These are phyloP conservation scores for Pentalonia nigronervosa DNA, from an alignment of 1,140 invertebrate species.

Conservation along the genomic window DNA sequence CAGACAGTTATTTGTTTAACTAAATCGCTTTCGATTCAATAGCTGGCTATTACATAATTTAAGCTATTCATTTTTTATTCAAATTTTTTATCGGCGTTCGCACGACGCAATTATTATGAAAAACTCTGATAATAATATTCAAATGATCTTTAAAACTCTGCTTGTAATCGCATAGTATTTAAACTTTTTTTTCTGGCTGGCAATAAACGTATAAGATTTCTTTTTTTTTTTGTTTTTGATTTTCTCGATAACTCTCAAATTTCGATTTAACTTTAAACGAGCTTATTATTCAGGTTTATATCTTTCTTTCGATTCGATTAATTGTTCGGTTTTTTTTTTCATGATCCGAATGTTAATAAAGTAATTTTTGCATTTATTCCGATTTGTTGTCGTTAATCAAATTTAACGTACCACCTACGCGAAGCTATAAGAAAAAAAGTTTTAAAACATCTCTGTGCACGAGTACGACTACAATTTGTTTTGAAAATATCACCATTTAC, in stretches of 20 bases:
- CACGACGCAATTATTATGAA: background rate
- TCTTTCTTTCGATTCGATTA: slow-evolving; percentile 17
- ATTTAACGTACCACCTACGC: background rate
- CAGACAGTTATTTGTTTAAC: too few relatives aligned
- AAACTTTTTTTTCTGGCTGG: background rate
- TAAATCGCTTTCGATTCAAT: background rate
- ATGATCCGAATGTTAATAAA: slow-evolving; percentile 27
- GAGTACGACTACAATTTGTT: background rate
- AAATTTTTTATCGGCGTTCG: background rate
- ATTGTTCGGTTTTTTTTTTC: background rate
- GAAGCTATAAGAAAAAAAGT: background rate
- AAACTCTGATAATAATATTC: background rate
- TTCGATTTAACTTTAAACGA: slow-evolving; percentile 44
- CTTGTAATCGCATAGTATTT: slow-evolving; percentile 16
- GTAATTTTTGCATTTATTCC: slow-evolving; percentile 33
- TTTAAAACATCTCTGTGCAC: background rate
- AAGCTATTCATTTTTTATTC: slow-evolving; percentile 29
- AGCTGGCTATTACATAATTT: background rate
- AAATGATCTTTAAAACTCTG: background rate
- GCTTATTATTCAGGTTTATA: slow-evolving; percentile 44
- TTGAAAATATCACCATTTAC: background rate
- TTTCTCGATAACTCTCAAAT: background rate
- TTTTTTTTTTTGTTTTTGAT: background rate
- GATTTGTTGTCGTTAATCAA: background rate
- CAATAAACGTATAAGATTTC: background rate